Evolutionary conservation across 2,797 vertebrate genomes (phyloP), one percentile per base, ranked within the genome.

Genomic region (Notoglanidium macrostoma): DNA sequence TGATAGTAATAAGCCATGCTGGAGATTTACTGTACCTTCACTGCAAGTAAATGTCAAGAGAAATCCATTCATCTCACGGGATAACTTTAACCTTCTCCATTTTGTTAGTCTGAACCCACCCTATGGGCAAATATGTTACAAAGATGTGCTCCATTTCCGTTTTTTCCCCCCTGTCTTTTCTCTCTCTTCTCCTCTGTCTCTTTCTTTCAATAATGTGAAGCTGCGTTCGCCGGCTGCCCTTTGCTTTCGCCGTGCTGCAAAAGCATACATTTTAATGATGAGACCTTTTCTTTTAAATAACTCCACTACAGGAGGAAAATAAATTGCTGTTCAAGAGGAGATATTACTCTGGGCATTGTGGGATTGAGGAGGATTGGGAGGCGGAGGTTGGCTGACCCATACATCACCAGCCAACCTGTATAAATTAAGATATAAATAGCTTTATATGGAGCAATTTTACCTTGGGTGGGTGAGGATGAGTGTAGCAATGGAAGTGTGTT

Each of bases 251-350:
- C 88, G 95, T 95, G 94, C 95, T 92, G 96, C 95, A 96, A 96
- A 96, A 97, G 96, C 96, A 96, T 97, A 96, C 97, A 97, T 98
- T 98, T 98, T 98, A 98, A 98, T 99, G 98, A 98, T 96, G 93
- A 97, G 97, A 97, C 97, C 96, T 96, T 97, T 96, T 94, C 95
- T 96, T 97, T 93, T 91, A 92, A 92, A 92, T 94, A 92, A 94
- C 92, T 85, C 91, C 79, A 90, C 90, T 90, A 90, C 92, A 92
- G 91, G 91, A 90, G 89, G 81, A 90, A 94, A 94, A 95, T 95
- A 95, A 95, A 95, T 95, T 94, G 95, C 96, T 97, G 97, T 98
- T 98, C 97, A 97, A 98, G 97, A 97, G 97, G 96, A 97, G 97
- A 96, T 97, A 97, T 97, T 97, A 96, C 96, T 96, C 96, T 92